A percentile compares a stretch with the other conserved stretches of the same genome.
These are phyloP conservation scores for Laticauda colubrina DNA, from an alignment of 2,113 vertebrate genomes.

Conservation along the genomic window DNA sequence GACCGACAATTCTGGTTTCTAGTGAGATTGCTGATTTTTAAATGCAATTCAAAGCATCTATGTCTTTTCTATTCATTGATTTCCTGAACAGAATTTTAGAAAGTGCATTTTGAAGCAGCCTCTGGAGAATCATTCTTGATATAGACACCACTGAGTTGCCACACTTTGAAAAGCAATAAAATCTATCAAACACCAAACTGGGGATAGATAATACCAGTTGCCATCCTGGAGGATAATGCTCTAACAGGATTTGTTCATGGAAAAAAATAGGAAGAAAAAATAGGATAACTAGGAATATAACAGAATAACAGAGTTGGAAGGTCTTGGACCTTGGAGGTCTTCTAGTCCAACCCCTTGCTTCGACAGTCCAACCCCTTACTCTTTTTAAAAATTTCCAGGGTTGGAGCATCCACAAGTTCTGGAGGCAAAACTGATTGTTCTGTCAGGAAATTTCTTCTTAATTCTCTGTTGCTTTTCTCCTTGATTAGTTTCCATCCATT, in stretches of 20 bases:
- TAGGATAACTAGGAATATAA: not conserved
- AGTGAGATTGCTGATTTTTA: not conserved
- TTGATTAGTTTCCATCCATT: not conserved
- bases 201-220: not conserved
- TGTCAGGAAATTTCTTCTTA: not conserved
- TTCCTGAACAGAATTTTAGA: not conserved
- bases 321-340: too few species aligned
- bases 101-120: not conserved
- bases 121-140: not conserved
- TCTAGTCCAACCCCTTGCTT: too few species aligned
- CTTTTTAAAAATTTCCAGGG: too few species aligned
- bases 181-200: not conserved
- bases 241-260: not conserved
- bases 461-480: not conserved
- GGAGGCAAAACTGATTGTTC: not conserved
- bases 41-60: not conserved
- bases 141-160: not conserved
- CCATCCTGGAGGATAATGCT: not conserved
- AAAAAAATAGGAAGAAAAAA: not conserved
- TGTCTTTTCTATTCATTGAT: not conserved
- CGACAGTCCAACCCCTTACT: not conserved
- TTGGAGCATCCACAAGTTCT: not conserved
- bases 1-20: not conserved
- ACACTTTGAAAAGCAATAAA: not conserved
- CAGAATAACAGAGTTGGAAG: too few species aligned